Conservation (phyloP, 2,888 invertebrate species). For the Nephrotoma flavescens region DNA sequence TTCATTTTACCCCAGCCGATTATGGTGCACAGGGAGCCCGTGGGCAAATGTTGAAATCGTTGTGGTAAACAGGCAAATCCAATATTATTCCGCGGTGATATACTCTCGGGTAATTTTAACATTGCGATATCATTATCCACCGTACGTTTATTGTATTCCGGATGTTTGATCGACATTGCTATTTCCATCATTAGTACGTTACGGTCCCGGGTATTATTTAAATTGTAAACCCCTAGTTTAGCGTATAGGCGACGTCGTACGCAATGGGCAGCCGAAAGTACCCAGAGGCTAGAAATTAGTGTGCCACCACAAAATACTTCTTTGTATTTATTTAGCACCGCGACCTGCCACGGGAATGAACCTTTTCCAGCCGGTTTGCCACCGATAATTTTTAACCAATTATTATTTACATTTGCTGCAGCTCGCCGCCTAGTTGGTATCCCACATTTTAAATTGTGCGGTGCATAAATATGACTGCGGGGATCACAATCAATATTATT, state of each 20-base stretch:
- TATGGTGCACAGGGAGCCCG: conserved; percentile 57
- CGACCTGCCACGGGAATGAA: conserved; percentile 93
- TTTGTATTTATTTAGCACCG: conserved; percentile 70
- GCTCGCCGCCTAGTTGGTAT: conserved; percentile 19
- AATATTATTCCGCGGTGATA: conserved; percentile 29
- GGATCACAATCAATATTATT: conserved; percentile 19
- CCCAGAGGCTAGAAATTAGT: conserved; percentile 65
- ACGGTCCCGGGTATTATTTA: conserved; percentile 48
- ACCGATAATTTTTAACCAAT: conserved; percentile 71
- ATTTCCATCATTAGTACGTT: conserved; percentile 66
- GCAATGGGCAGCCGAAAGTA: conserved; percentile 79
- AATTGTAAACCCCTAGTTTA: conserved; percentile 74
- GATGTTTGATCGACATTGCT: conserved; percentile 62
- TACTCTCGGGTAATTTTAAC: conserved; percentile 40
- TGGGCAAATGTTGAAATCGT: conserved; percentile 50
- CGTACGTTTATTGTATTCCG: conserved; percentile 71
- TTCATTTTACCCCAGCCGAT: conserved; percentile 86
- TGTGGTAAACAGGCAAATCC: conserved; percentile 70
- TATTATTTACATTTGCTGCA: conserved; percentile 29
- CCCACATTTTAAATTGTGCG: conserved; percentile 32
- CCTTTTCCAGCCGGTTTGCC: conserved; percentile 65
- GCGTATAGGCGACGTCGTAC: conserved; percentile 62
- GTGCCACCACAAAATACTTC: conserved; percentile 86
- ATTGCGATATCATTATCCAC: conserved; percentile 89
- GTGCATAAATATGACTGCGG: conserved; percentile 24